A percentile compares a stretch with the other conserved stretches of the same genome.
Conservation (phyloP, 2,113 vertebrate genomes). For the Balaenoptera acutorostrata region DNA sequence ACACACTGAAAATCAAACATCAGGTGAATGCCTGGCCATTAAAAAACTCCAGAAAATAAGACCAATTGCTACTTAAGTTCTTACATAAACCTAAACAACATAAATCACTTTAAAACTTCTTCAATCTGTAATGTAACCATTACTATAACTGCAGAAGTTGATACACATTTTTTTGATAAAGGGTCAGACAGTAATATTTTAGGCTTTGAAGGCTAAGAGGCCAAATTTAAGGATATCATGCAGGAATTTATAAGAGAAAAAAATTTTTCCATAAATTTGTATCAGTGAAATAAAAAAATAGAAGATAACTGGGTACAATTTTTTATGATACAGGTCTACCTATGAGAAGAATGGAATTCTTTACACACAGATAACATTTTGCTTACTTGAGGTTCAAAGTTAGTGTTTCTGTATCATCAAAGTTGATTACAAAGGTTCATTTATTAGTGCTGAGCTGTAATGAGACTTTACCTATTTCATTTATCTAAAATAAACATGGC, state of each 20-base stretch:
- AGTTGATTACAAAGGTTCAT: background rate
- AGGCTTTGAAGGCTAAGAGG: background rate
- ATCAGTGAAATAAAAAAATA: constrained; percentile 10
- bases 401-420: constrained; percentile 13
- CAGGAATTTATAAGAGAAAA: background rate
- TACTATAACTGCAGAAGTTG: background rate
- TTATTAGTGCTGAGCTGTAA: background rate
- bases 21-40: background rate
- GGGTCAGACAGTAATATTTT: background rate
- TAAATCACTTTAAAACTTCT: background rate
- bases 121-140: background rate
- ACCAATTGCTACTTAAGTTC: background rate
- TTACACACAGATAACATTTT: background rate
- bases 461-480: background rate
- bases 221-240: constrained; percentile 21
- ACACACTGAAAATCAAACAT: background rate
- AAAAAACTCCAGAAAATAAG: background rate
- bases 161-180: background rate
- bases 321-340: background rate
- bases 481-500: background rate
- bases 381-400: background rate
- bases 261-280: background rate
- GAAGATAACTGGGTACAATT: background rate
- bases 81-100: background rate
- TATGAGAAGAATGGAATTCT: constrained; percentile 10